phyloP scores from a whole-genome alignment of 2,888 invertebrate genomes.

The Clivina fossor region DNA sequence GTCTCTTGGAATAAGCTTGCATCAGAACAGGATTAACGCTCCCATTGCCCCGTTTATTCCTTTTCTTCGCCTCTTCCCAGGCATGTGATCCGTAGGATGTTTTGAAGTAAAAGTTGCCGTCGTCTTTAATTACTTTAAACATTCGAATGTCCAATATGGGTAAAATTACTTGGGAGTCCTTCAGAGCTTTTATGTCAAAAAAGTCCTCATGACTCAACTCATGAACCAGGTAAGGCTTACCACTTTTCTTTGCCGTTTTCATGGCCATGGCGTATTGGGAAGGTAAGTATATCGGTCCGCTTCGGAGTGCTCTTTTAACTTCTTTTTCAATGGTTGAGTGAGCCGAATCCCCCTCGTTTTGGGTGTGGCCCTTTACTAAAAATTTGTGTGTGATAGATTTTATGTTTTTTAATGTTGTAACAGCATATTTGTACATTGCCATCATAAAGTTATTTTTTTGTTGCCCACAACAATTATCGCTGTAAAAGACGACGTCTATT shows the following conservation, averaged over 20 bases:
- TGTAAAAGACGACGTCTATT: slow-evolving; percentile 31
- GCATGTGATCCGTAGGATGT: slow-evolving; percentile 8
- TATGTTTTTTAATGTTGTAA: slow-evolving; percentile 27
- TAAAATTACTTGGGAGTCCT: slow-evolving; percentile 4
- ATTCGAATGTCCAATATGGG: slow-evolving; percentile 2
- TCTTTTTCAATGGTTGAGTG: slow-evolving; percentile 26
- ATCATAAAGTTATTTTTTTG: slow-evolving; percentile 39
- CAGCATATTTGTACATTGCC: slow-evolving; percentile 34
- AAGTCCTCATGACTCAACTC: slow-evolving; percentile 9
- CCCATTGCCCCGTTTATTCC: slow-evolving; percentile 7
- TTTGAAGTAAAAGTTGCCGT: slow-evolving; percentile 7
- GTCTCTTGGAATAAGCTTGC: slow-evolving; percentile 10
- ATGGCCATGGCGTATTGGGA: neutral
- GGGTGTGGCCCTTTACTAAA: slow-evolving; percentile 25
- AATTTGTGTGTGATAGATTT: slow-evolving; percentile 29
- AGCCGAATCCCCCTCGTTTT: slow-evolving; percentile 26
- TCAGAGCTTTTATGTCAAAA: slow-evolving; percentile 9
- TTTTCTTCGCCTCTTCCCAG: slow-evolving; percentile 8
- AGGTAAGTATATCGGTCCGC: slow-evolving; percentile 25
- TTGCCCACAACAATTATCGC: slow-evolving; percentile 36
- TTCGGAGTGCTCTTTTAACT: slow-evolving; percentile 28
- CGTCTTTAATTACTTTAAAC: slow-evolving; percentile 7
- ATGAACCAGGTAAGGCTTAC: slow-evolving; percentile 4
- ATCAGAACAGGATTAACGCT: slow-evolving; percentile 4
- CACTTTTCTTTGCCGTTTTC: slow-evolving; percentile 5